A percentile compares a stretch with the other conserved stretches of the same genome.
Conservation (phyloP, 2,113 vertebrate species). For the Jaculus jaculus region DNA sequence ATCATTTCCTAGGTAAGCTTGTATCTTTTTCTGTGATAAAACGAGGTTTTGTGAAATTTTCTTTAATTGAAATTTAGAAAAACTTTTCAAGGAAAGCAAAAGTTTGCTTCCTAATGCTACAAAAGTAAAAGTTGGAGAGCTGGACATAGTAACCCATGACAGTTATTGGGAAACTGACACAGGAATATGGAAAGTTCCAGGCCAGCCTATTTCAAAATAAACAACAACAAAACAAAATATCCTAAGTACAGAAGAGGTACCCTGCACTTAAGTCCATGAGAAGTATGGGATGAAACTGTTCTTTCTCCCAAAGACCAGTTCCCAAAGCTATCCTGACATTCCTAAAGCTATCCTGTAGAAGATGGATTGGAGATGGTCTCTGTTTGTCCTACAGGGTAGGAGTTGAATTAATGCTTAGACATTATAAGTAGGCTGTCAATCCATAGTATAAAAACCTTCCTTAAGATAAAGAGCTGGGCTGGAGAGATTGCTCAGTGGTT, state of each 20-base stretch:
- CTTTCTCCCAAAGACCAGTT: neutral
- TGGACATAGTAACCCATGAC: too few relatives aligned
- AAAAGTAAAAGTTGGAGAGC: neutral
- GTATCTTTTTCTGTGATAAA: neutral
- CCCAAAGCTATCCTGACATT: neutral
- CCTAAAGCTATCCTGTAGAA: neutral
- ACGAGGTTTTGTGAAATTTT: neutral
- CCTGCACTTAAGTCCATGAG: neutral
- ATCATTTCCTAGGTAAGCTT: constrained; percentile 40
- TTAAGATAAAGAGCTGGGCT: neutral
- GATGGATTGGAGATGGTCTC: neutral
- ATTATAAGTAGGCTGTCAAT: neutral
- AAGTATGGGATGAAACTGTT: neutral
- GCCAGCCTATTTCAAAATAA: neutral
- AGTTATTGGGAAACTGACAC: neutral
- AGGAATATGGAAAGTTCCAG: neutral
- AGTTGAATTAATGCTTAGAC: neutral
- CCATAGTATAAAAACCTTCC: neutral
- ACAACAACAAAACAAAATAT: neutral
- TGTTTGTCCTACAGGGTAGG: neutral
- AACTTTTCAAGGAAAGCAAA: constrained; percentile 41
- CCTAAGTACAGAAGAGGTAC: neutral
- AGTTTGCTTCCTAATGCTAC: neutral
- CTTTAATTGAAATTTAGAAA: constrained; percentile 35
- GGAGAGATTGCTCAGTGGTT: neutral